Base-by-base conservation (phyloP, 23 tunicate species). In the Halocynthia roretzi region DNA sequence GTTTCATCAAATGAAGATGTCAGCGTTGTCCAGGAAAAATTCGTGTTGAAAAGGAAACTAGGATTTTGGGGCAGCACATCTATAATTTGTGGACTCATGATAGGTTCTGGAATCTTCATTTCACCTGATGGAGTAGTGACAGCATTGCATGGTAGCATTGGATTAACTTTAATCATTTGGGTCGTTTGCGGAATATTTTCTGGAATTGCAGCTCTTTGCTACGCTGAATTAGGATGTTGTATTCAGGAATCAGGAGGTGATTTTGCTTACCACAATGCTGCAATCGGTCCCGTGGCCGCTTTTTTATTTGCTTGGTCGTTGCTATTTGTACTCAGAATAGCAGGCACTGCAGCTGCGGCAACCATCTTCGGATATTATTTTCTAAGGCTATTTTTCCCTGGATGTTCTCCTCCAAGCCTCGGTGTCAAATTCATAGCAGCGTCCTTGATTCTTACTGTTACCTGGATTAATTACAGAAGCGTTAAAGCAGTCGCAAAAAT, bases 121-220 rank as follows among this genome's bases (percentile, higher is more conserved):
- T 71, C 87, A 7, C 87, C 87, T 10, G 54, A 0, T 23, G 87
- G 82, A 51, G 82, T 83, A 12, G 19, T 83, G 18, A 53, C 61
- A 0, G 9, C 82, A 7, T 76, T 83, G 10, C 68, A 83, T 58
- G 87, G 87, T 10, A 83, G 82, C 67, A 60, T 76, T 0, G 87
- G 87, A 6, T 17, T 83, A 58, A 76, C 77, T 54, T 12, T 83
- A 67, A 10, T 83, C 7, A 57, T 83, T 7, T 83, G 82, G 87
- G 44, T 76, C 10, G 81, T 8, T 0, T 83, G 82, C 52, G 87
- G 4, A 31, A 31, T 31, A 31, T 31, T 31, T 31, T 31, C 44
- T 31, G 44, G 44, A 31, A 31, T 31, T 4, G 1, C 44, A 31
- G 44, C 44, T 31, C 44, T 31, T 31, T 31, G 44, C 44, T 4